Conservation (phyloP, 2,797 vertebrate genomes). For the Phyllotis vaccarum region DNA sequence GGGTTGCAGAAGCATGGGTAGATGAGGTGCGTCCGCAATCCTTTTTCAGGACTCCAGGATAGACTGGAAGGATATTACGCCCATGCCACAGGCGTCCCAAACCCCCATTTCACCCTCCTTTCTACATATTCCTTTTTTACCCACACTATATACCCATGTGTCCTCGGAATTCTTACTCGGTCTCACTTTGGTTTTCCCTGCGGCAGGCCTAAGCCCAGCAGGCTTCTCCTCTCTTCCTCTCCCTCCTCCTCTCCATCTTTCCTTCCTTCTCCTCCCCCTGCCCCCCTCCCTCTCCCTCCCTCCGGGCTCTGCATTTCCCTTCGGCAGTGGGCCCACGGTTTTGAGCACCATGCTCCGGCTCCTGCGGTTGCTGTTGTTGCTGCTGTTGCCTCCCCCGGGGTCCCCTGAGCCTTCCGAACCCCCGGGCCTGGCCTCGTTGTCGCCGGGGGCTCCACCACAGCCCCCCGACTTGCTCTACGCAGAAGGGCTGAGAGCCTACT, state of each 20-base stretch:
- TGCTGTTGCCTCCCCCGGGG: conserved; percentile 61
- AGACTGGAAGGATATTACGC: neutral
- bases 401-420: conserved; percentile 75
- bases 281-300: neutral
- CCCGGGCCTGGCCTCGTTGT: conserved; percentile 56
- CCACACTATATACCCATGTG: neutral
- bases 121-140: neutral
- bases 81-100: neutral
- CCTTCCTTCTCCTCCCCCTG: conserved; percentile 43
- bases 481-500: conserved; percentile 94
- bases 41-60: neutral
- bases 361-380: conserved; percentile 63
- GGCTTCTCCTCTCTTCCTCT: neutral
- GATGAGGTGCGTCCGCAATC: neutral
- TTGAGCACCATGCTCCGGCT: conserved; percentile 73
- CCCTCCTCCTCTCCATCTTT: conserved; percentile 38
- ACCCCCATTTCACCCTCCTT: neutral
- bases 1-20: neutral
- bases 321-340: neutral
- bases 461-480: conserved; percentile 94
- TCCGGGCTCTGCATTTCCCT: neutral
- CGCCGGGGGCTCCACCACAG: conserved; percentile 83
- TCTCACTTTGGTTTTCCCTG: neutral
- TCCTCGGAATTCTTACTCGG: neutral
- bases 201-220: neutral